Evolutionary conservation across 2,113 vertebrate genomes (phyloP).

Genomic region (Paramisgurnus dabryanus): DNA sequence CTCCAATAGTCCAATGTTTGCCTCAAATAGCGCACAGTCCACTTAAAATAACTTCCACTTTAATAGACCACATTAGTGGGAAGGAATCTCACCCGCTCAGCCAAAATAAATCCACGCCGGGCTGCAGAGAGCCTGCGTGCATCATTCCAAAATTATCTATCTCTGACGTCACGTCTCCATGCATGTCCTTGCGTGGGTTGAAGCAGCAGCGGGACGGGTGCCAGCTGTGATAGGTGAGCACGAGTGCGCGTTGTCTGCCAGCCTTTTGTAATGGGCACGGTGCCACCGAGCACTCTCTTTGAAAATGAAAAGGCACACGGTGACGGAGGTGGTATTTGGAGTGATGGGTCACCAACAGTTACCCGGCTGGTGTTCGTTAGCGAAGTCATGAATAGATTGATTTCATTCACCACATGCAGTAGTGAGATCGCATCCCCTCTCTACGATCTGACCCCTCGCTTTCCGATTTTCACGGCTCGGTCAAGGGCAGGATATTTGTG

Average conservation of each 20-base stretch:
- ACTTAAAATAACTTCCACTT: constrained; percentile 68
- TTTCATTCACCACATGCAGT: constrained; percentile 36
- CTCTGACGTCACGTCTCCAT: constrained; percentile 65
- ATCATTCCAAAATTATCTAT: constrained; percentile 67
- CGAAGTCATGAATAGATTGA: constrained; percentile 26
- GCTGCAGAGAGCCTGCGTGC: constrained; percentile 61
- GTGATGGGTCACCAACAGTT: constrained; percentile 41
- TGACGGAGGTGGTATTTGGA: constrained; percentile 55
- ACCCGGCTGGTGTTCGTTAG: constrained; percentile 29
- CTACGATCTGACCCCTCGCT: not conserved
- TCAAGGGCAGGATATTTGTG: constrained; percentile 8
- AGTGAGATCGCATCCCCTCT: constrained; percentile 19
- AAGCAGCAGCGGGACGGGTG: constrained; percentile 52
- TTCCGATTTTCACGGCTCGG: not conserved
- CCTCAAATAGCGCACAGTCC: constrained; percentile 58
- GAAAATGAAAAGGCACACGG: constrained; percentile 62
- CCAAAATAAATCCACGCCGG: constrained; percentile 65
- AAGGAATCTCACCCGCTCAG: constrained; percentile 68
- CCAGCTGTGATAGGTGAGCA: constrained; percentile 53
- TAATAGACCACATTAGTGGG: constrained; percentile 65
- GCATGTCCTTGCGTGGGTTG: constrained; percentile 53
- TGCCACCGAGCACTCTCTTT: constrained; percentile 64
- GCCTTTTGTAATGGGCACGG: constrained; percentile 65
- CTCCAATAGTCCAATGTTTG: constrained; percentile 56
- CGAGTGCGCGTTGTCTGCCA: constrained; percentile 60